Evolutionary conservation across 2,797 vertebrate species (phyloP), one percentile per base, ranked within the genome.

Genomic region (Thamnophis elegans): DNA sequence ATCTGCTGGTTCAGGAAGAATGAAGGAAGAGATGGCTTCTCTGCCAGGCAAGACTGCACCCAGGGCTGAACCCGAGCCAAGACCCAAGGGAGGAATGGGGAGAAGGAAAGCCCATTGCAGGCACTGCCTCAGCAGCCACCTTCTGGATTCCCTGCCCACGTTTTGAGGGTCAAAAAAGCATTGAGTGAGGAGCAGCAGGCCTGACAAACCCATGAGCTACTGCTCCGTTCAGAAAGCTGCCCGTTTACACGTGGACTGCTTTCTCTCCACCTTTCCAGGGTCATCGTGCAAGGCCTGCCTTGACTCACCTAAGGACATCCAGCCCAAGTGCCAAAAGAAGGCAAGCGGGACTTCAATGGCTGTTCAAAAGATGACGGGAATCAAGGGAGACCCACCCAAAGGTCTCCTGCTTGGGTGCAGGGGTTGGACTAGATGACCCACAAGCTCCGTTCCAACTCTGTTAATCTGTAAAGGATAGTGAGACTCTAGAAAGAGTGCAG

Each of bases 231-330:
- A 28, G 8, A 13, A 6, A 28, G 42, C 32, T 36, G 32, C 32
- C 32, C 32, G 55, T 32, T 87, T 36, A 2, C 18, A 5, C 0
- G 2, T 1, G 0, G n/a, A 6, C 3, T 13, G 28, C 16, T 13
- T 53, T 18, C 47, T 13, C n/a, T 20, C n/a, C 0, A 0, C 22
- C n/a, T 36, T 53, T 2, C n/a, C 16, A 26, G 25, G 59, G 51
- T 32, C 28, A 13, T 73, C 18, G 12, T 12, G 18, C 18, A 20
- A 22, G 16, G 18, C 18, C 1, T 32, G 22, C 3, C 20, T 4
- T 11, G 32, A n/a, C n/a, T 68, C 5, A 1, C 13, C 13, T 8
- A 22, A 42, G 36, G 36, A 42, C 9, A 22, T 36, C 4, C 8
- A 9, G 18, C 32, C 18, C 16, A 9, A 78, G 73, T 42, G 32